Base-by-base conservation (phyloP, 2,113 vertebrate genomes). In the Paralichthys olivaceus region DNA sequence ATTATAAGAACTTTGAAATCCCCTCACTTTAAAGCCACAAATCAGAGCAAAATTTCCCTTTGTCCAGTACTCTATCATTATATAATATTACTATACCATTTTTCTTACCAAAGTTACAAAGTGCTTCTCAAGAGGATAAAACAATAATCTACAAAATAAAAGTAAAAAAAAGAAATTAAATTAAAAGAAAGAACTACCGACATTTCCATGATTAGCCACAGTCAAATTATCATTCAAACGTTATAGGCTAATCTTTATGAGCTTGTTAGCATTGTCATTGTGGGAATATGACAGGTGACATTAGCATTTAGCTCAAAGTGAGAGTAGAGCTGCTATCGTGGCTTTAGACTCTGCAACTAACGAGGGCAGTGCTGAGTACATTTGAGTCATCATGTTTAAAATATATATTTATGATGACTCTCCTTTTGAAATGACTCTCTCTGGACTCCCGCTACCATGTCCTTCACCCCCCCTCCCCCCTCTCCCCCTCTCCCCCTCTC, bases 401-500 rank as follows among this genome's bases (percentile, higher is more conserved):
- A 72, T 72, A 77, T 69, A 73, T 54, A 61, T 86, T 80, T 71
- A 77, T 43, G 20, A 60, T 85, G 45, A 32, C 43, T 56, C 70
- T 69, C 61, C 65, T 68, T 77, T 67, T 69, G 56, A 69, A 49
- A 37, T 9, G 7, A 56, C 83, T 66, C 58, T 60, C 19, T 37
- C 59, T 73, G 77, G 81, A 77, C 74, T 57, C 53, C 0, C 66
- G 58, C 77, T 87, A 72, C 69, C 77, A 84, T 85, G 83, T 89
- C 87, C 88, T 86, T 83, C 84, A 87, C 58, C 82, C 80, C 76
- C 75, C 63, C 79, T 58, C 69, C 26, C 60, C 11, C 58, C 29
- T 22, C 57, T 71, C 59, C 47, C 47, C 28, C 22, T 12, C 65
- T 32, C 56, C 63, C 60, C 76, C 34, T 73, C 87, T 83, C 90